phyloP scores from a whole-genome alignment of 92 coral and sea anemone species.

The Epizoanthus ramosus region DNA sequence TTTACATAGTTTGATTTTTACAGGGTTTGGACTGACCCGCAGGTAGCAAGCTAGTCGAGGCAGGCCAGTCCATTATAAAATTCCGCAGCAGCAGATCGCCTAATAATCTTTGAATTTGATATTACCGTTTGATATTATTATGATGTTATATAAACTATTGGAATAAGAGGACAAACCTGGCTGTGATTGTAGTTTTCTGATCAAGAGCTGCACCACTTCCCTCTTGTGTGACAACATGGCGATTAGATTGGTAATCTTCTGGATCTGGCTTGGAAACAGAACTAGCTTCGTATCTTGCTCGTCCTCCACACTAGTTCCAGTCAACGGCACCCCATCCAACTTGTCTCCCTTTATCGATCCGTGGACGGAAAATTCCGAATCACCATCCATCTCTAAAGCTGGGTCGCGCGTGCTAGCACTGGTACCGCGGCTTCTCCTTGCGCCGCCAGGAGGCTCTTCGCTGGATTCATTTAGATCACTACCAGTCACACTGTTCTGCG shows the following conservation, averaged over 20 bases:
- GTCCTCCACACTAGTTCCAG: conserved; percentile 37
- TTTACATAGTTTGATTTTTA: too few relatives aligned
- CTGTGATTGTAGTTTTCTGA: conserved; percentile 41
- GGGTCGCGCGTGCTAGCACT: conserved; percentile 71
- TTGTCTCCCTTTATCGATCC: conserved; percentile 55
- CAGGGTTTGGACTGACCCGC: too few relatives aligned
- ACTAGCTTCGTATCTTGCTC: conserved; percentile 27
- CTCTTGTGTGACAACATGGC: conserved; percentile 83
- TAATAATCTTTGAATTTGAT: too few relatives aligned
- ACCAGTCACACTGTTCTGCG: conserved; percentile 28
- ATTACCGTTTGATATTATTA: too few relatives aligned
- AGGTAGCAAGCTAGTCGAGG: too few relatives aligned
- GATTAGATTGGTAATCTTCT: conserved; percentile 84
- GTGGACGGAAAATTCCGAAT: conserved; percentile 64
- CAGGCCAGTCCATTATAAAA: too few relatives aligned
- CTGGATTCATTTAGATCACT: conserved; percentile 44
- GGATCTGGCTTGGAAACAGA: conserved; percentile 74
- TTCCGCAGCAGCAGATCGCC: too few relatives aligned
- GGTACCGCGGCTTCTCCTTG: conserved; percentile 60
- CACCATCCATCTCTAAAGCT: conserved; percentile 53
- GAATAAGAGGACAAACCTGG: conserved; percentile 15
- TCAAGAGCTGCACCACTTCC: conserved; percentile 69
- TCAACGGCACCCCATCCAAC: conserved; percentile 39
- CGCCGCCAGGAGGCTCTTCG: conserved; percentile 53
- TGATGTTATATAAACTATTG: not conserved